Evolutionary conservation across 2,113 vertebrate species (phyloP), one percentile per base, ranked within the genome.

Genomic region (Serilophus lunatus): DNA sequence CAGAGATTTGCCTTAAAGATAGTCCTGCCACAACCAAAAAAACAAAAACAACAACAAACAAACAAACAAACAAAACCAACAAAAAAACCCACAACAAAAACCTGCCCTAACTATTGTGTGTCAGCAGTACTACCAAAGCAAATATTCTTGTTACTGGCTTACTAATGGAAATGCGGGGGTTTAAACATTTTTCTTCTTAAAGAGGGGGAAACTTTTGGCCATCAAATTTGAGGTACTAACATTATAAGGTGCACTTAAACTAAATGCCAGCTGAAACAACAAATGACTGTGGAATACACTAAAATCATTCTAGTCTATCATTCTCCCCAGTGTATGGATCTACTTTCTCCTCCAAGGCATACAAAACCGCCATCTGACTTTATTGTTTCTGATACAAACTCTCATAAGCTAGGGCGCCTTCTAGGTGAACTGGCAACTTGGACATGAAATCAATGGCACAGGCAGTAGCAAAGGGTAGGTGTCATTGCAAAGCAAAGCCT

Each of bases 1-100:
- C 66, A 91, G 94, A 88, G 86, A 85, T 86, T 95, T 95, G 87
- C 93, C 95, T 92, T 96, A 88, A 95, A 93, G 83, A 96, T 86
- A 91, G 83, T 97, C 69, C 51, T 51, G 76, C 77, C 63, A 75
- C 95, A 97, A 96, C 88, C 89, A 90, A 90, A 95, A 24, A 64
- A 80, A 56, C 12, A 71, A 54, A 22, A 69, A 49, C 20, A 42
- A 35, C 35, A 25, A 71, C 7, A 19, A 31, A 29, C 9, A 25
- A 35, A 44, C 33, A n/a, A 38, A 57, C 23, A 36, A 57, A 10
- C 0, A 22, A 40, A 70, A 65, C 29, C 14, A 42, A 35, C 8
- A 35, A 24, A 35, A 33, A 23, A 66, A 57, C 51, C 26, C 8
- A n/a, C n/a, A 36, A 71, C 19, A 19, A 36, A 29, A 45, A 12